Base-by-base conservation (phyloP, 2,113 vertebrate genomes). In the Paratilapia polleni region DNA sequence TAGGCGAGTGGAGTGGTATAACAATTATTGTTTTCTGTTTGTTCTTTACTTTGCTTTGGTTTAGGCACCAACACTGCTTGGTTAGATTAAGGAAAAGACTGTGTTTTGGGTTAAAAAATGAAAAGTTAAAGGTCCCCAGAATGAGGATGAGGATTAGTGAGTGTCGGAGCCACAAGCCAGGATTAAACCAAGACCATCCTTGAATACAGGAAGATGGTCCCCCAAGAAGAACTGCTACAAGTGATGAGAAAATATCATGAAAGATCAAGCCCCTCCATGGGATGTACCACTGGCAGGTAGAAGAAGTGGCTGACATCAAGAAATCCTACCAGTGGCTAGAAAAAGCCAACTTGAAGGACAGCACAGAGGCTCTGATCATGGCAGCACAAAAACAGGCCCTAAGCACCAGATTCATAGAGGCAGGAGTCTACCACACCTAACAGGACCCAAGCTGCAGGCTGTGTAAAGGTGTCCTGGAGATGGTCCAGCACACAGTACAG, bases 111-210 rank as follows among this genome's bases (percentile, higher is more conserved):
- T 41, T 41, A 41, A 41, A 64, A 41, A 41, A 64, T 22, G 34
- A 64, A 20, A 64, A 0, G 0, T 2, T 22, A 41, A 38, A 19
- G 0, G 0, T 64, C 62, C 12, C 61, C n/a, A n/a, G 0, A 15
- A 0, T 24, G 36, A 22, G 62, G 62, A 36, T 15, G n/a, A 64
- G 62, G 62, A 64, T 64, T 41, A 64, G 62, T 0, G 62, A 64
- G 62, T 41, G 36, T 4, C 13, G 38, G 62, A 22, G 7, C 20
- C 62, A 0, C 0, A 20, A 64, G 62, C 62, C 20, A 22, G 62
- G 62, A 64, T 64, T 64, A 64, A 22, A 22, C 34, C 4, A 4
- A 64, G 36, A 24, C 41, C 62, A 41, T 41, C 62, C 12, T 41
- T 9, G 36, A 64, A 66, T 64, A 41, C 62, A 1, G 36, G 13